phyloP scores from a whole-genome alignment of 2,113 vertebrate species.

The Microtus richardsoni region DNA sequence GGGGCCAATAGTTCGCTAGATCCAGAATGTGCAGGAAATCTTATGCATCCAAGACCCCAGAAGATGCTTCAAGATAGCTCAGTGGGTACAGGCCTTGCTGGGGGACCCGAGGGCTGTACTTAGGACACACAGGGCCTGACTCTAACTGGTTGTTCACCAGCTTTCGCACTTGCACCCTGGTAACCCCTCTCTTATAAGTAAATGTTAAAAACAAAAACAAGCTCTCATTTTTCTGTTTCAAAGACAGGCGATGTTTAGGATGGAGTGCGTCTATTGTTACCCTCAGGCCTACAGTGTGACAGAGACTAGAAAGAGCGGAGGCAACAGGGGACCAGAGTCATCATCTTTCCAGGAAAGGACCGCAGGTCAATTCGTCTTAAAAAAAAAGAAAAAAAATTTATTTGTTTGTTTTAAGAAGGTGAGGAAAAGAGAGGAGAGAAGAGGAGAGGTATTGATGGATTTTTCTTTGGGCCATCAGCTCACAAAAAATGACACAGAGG shows the following conservation, averaged over 20 bases:
- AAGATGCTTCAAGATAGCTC: too few relatives aligned
- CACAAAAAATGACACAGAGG: not conserved
- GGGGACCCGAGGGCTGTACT: not conserved
- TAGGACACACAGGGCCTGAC: not conserved
- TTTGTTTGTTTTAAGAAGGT: not conserved
- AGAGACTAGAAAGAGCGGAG: not conserved
- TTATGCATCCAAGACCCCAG: not conserved
- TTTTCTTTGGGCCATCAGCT: not conserved
- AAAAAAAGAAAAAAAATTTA: not conserved
- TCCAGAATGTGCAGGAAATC: not conserved
- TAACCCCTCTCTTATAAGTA: not conserved
- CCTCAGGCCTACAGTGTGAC: not conserved
- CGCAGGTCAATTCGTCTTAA: not conserved
- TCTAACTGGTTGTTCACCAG: not conserved
- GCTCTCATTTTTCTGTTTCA: not conserved
- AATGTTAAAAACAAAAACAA: not conserved
- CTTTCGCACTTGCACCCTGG: not conserved
- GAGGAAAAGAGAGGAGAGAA: not conserved
- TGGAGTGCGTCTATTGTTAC: not conserved
- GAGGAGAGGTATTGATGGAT: not conserved
- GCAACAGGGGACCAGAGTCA: not conserved
- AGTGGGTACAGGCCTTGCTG: not conserved
- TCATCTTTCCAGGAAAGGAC: not conserved
- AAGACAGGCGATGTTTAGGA: not conserved
- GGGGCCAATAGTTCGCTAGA: not conserved